Percentiles rank a stretch among this genome's conserved stretches.
phyloP scores from a whole-genome alignment of 2,113 vertebrate genomes.

The Rhagologus leucostigma region DNA sequence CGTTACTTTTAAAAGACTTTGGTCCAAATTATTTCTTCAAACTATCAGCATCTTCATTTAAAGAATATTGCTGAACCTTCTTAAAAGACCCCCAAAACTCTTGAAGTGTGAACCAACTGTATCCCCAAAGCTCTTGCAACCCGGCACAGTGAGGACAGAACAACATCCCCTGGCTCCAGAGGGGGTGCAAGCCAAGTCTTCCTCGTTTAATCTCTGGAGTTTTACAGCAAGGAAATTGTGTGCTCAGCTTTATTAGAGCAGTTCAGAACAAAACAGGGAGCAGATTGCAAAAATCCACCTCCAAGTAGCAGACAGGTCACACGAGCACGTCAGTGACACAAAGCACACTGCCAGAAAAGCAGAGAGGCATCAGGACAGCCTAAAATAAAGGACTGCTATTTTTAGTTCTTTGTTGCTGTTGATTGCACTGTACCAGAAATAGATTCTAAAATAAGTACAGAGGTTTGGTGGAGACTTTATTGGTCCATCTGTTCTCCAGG shows the following conservation, averaged over 20 bases:
- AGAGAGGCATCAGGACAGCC: not conserved
- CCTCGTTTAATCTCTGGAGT: not conserved
- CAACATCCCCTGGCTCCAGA: not conserved
- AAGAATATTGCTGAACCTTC: not conserved
- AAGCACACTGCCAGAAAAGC: not conserved
- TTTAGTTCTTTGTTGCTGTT: not conserved
- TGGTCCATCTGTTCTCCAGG: slow-evolving; percentile 32
- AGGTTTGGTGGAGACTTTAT: not conserved
- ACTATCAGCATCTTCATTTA: not conserved
- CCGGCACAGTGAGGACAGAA: not conserved
- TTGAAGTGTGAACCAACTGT: not conserved
- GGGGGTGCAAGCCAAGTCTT: not conserved
- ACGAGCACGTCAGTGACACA: not conserved
- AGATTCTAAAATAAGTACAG: slow-evolving; percentile 3
- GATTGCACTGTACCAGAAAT: not conserved
- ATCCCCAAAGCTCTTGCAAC: not conserved
- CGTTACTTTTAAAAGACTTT: accelerated
- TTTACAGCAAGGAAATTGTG: not conserved
- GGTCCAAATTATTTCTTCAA: not conserved
- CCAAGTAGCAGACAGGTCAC: not conserved
- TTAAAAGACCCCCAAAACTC: not conserved
- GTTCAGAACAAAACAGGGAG: not conserved
- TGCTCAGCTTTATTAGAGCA: not conserved
- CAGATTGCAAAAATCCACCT: not conserved
- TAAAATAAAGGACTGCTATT: not conserved